phyloP scores from a whole-genome alignment of 2,888 invertebrate genomes.

The Mythimna vitellina region DNA sequence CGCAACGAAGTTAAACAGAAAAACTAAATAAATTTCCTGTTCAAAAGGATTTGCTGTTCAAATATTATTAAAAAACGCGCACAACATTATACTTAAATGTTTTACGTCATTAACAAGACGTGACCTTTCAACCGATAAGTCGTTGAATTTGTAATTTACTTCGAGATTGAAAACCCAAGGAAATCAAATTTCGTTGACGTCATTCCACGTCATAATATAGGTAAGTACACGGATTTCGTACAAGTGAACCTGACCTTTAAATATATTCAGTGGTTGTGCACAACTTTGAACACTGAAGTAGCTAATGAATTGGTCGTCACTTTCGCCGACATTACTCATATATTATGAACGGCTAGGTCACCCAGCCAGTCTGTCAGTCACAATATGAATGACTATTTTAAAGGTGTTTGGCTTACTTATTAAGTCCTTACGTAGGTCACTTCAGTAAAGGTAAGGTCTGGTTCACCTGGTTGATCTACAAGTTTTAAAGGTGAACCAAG shows the following conservation, averaged over 20 bases:
- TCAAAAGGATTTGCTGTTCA: constrained; percentile 26
- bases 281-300: constrained; percentile 35
- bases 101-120: constrained; percentile 18
- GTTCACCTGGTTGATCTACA: background rate
- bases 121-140: constrained; percentile 25
- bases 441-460: background rate
- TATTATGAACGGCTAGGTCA: constrained; percentile 35
- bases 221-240: background rate
- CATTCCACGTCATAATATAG: background rate
- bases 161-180: constrained; percentile 4
- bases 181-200: constrained; percentile 4
- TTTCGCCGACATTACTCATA: constrained; percentile 35
- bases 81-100: constrained; percentile 6
- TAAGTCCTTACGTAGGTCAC: background rate
- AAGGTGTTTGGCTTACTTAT: background rate
- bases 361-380: constrained; percentile 1
- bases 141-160: constrained; percentile 2
- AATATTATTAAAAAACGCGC: constrained; percentile 15
- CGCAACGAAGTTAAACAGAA: constrained; percentile 21
- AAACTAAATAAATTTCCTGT: constrained; percentile 39
- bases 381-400: constrained; percentile 1
- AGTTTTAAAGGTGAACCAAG: too few relatives aligned
- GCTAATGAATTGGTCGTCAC: constrained; percentile 40
- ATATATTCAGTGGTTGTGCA: constrained; percentile 27
- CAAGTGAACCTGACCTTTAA: constrained; percentile 26